Conservation (phyloP, 2,797 vertebrate species). For the Sparus aurata region DNA sequence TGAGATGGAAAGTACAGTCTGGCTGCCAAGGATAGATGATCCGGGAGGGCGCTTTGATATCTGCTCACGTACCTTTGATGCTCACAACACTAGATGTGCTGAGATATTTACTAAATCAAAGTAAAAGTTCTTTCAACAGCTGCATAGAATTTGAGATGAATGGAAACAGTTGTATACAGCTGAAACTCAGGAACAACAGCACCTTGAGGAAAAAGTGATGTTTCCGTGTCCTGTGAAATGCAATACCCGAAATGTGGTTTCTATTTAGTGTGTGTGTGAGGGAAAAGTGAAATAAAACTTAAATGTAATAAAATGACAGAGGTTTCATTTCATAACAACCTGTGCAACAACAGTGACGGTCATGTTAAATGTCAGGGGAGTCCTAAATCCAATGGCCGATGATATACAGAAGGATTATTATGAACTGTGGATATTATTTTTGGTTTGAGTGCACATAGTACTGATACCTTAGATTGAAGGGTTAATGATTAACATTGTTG, state of each 20-base stretch:
- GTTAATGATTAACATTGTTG: background rate
- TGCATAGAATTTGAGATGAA: slow-evolving; percentile 79
- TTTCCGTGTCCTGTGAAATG: slow-evolving; percentile 58
- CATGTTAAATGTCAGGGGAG: background rate
- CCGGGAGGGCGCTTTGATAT: slow-evolving; percentile 79
- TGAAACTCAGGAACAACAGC: slow-evolving; percentile 66
- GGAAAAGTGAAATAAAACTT: slow-evolving; percentile 5
- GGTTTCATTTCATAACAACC: background rate
- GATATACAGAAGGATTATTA: background rate
- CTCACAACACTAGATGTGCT: slow-evolving; percentile 71
- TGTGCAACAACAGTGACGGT: background rate
- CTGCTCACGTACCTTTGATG: slow-evolving; percentile 78
- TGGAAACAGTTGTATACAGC: slow-evolving; percentile 71
- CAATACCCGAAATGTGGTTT: slow-evolving; percentile 44
- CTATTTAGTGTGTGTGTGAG: slow-evolving; percentile 36
- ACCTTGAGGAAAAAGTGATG: slow-evolving; percentile 65
- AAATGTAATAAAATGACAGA: slow-evolving; percentile 16
- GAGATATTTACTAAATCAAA: slow-evolving; percentile 83
- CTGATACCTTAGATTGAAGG: too few species aligned
- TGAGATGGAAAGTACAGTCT: slow-evolving; percentile 73
- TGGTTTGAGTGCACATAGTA: background rate
- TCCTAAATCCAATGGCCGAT: background rate
- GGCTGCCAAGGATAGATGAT: slow-evolving; percentile 74
- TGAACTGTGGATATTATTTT: background rate
- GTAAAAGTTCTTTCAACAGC: slow-evolving; percentile 76